These are phyloP conservation scores for Morpho achilles DNA, from an alignment of 2,888 invertebrate species.

Conservation along the genomic window DNA sequence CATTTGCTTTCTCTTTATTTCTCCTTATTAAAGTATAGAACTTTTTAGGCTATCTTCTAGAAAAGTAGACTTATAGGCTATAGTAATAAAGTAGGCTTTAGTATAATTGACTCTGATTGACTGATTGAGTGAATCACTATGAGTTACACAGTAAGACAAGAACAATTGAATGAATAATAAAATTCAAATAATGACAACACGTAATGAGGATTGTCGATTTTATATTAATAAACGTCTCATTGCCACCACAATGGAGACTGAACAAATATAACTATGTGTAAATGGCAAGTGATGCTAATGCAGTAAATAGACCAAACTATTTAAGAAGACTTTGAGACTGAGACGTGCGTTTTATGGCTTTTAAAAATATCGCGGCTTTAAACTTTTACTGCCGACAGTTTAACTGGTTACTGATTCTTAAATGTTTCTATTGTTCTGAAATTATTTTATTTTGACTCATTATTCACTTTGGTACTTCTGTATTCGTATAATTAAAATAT, in stretches of 20 bases:
- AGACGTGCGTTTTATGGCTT: conserved; percentile 39
- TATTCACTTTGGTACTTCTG: neutral
- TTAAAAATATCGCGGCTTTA: conserved; percentile 43
- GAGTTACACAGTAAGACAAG: no score
- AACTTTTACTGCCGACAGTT: conserved; percentile 37
- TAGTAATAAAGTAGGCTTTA: no score
- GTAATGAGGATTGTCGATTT: conserved; percentile 8
- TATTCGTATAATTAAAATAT: neutral
- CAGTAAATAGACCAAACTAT: conserved; percentile 33
- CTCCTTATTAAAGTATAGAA: no score
- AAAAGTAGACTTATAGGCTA: no score
- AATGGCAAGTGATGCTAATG: conserved; percentile 28
- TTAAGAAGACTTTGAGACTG: conserved; percentile 38
- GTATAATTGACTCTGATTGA: no score
- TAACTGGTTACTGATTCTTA: conserved; percentile 31
- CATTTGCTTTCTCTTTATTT: no score
- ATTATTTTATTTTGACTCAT: conserved; percentile 6
- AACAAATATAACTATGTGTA: conserved; percentile 27
- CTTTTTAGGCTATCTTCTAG: no score
- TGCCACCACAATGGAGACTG: conserved; percentile 19
- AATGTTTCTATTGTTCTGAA: conserved; percentile 31
- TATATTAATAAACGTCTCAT: conserved; percentile 14
- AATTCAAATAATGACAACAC: neutral
- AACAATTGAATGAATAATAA: neutral
- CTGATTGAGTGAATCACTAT: no score